Evolutionary conservation across 2,888 invertebrate species (phyloP), one percentile per base, ranked within the genome.

Genomic region (Pseudeuparius sepicola): DNA sequence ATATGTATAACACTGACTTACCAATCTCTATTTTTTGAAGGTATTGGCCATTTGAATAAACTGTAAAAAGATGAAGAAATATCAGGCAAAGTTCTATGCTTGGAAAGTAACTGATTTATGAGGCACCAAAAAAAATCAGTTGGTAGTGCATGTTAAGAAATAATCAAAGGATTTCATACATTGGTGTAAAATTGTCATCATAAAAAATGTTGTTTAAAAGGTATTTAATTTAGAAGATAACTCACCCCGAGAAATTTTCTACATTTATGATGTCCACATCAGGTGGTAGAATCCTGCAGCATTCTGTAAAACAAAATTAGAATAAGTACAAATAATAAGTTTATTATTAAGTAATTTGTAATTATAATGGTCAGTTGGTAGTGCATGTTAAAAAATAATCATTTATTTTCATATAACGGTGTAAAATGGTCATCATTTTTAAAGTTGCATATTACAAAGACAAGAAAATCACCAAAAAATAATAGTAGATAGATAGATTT

Each of bases 121-220:
- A 20, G 20, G 20, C n/a, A 20, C 20, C 20, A 20, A 20, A 20
- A 7, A 20, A 20, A n/a, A n/a, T 38, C 41, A 37, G 37, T 41
- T 43, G 43, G 43, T 43, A 39, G 39, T 43, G 43, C 43, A 43
- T 43, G 43, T 38, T 36, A 10, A 23, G 18, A 14, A 31, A 41
- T 43, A 41, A 43, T 43, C 43, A 43, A 20, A 2, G 12, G 6
- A 12, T 17, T 32, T 43, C 41, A 43, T 39, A 29, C 26, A 28
- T 3, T 28, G 33, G 43, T 41, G 31, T 23, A 13, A 25, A 17
- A n/a, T 30, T 38, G 14, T 41, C 43, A 43, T 39, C 41, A 39
- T 42, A 7, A 7, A 7, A 20, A 20, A 20, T 20, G 20, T 20
- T 20, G 6, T 20, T 26, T 7, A 26, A 26, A 26, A 10, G 6